These are phyloP conservation scores for Linyphia triangularis DNA, from an alignment of 2,888 invertebrate species.

Conservation along the genomic window DNA sequence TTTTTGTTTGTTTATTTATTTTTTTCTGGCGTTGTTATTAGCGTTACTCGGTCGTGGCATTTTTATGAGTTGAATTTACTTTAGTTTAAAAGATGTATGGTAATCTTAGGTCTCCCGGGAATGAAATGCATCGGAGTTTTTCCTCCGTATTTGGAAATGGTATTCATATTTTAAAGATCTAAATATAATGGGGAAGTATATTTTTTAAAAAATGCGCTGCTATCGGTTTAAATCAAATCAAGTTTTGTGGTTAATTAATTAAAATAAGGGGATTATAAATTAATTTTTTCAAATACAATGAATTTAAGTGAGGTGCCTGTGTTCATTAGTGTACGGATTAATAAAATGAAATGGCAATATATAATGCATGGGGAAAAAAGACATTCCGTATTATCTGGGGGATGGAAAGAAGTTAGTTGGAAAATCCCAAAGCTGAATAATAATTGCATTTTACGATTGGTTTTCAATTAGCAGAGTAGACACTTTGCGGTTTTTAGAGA, in stretches of 20 bases:
- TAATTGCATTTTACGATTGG: conserved; percentile 58
- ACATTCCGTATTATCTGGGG: conserved; percentile 38
- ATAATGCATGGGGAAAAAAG: conserved; percentile 44
- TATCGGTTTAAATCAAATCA: conserved; percentile 70
- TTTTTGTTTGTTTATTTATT: conserved; percentile 25
- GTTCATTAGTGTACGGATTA: conserved; percentile 29
- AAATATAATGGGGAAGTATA: not conserved
- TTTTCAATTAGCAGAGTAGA: conserved; percentile 43
- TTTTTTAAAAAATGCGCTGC: conserved; percentile 13
- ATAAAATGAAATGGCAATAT: conserved; percentile 6
- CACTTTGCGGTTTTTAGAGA: conserved; percentile 10
- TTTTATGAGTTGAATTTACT: conserved; percentile 57
- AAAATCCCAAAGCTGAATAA: conserved; percentile 43
- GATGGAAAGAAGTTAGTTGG: conserved; percentile 53
- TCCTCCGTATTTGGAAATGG: conserved; percentile 5
- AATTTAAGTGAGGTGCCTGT: conserved; percentile 21
- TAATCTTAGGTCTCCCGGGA: conserved; percentile 49
- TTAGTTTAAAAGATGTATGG: conserved; percentile 59
- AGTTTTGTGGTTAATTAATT: conserved; percentile 73
- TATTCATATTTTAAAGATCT: conserved; percentile 26
- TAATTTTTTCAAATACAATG: not conserved
- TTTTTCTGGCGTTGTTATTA: conserved; percentile 36
- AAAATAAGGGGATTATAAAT: conserved; percentile 46
- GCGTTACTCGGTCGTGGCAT: conserved; percentile 44
- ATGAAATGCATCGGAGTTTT: not conserved